These are phyloP conservation scores for Emmelina monodactyla DNA, from an alignment of 2,888 invertebrate species.

Conservation along the genomic window DNA sequence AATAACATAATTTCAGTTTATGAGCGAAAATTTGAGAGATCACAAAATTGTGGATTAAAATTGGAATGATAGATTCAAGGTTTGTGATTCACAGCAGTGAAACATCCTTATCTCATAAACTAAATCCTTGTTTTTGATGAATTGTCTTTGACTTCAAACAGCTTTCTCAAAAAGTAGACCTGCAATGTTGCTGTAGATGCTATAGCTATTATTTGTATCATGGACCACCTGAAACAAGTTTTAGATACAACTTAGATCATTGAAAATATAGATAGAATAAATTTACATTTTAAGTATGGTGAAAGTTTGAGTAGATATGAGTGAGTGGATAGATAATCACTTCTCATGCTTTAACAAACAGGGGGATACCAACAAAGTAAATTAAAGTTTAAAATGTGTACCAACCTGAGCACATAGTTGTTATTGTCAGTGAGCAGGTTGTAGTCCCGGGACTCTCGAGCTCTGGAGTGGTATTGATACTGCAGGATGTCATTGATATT, in stretches of 20 bases:
- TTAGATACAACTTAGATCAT: too few species aligned
- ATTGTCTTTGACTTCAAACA: slow-evolving; percentile 82
- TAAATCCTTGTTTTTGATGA: slow-evolving; percentile 67
- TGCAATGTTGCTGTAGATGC: slow-evolving; percentile 78
- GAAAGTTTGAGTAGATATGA: too few species aligned
- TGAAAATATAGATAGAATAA: too few species aligned
- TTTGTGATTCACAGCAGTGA: too few species aligned
- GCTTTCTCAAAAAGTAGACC: slow-evolving; percentile 88
- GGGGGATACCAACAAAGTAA: neutral
- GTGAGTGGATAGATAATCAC: too few species aligned
- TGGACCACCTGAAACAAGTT: slow-evolving; percentile 74
- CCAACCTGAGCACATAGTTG: slow-evolving; percentile 77
- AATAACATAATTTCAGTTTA: too few species aligned
- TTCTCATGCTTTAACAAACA: too few species aligned
- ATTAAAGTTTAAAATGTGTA: slow-evolving; percentile 3
- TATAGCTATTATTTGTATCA: slow-evolving; percentile 86
- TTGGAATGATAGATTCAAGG: too few species aligned
- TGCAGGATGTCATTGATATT: slow-evolving; percentile 87
- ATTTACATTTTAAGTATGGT: too few species aligned
- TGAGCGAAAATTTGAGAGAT: too few species aligned
- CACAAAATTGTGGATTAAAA: too few species aligned
- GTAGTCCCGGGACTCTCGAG: slow-evolving; percentile 82
- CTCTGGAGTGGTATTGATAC: slow-evolving; percentile 81
- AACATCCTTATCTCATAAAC: too few species aligned
- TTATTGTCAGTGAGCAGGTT: slow-evolving; percentile 84